Conservation (phyloP, 2,113 vertebrate species). For the Verasper variegatus region DNA sequence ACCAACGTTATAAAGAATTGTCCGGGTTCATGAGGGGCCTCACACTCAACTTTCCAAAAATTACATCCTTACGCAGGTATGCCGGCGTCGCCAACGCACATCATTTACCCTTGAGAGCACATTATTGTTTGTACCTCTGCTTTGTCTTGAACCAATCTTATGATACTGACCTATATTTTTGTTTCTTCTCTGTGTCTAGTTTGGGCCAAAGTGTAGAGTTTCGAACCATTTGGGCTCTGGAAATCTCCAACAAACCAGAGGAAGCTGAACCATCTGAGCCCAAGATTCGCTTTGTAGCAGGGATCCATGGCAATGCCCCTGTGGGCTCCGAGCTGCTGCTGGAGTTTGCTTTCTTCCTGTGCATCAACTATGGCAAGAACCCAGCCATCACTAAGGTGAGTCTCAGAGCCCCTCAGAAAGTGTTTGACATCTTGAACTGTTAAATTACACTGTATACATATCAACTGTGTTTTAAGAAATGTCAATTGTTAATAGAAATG, state of each 20-base stretch:
- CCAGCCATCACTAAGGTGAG: constrained; percentile 89
- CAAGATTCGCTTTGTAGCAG: constrained; percentile 94
- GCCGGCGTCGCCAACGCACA: not conserved
- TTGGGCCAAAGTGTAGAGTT: constrained; percentile 93
- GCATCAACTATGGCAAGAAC: constrained; percentile 95
- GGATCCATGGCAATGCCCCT: constrained; percentile 94
- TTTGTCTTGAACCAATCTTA: not conserved
- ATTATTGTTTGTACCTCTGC: not conserved
- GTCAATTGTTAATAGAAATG: not conserved
- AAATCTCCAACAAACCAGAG: constrained; percentile 94
- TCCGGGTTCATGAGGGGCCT: constrained; percentile 88
- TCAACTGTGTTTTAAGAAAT: not conserved
- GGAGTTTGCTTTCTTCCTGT: constrained; percentile 92
- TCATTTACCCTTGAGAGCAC: not conserved
- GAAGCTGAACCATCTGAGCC: constrained; percentile 89
- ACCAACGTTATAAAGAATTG: constrained; percentile 87
- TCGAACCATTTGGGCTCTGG: constrained; percentile 92
- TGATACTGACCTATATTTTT: not conserved
- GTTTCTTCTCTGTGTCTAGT: constrained; percentile 74
- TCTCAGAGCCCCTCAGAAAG: not conserved
- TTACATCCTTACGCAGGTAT: constrained; percentile 87
- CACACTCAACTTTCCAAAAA: constrained; percentile 91
- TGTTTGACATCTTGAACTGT: not conserved
- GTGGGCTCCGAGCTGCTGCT: constrained; percentile 95
- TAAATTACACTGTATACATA: not conserved